Conservation (phyloP, 2,113 vertebrate genomes). For the Canis aureus region DNA sequence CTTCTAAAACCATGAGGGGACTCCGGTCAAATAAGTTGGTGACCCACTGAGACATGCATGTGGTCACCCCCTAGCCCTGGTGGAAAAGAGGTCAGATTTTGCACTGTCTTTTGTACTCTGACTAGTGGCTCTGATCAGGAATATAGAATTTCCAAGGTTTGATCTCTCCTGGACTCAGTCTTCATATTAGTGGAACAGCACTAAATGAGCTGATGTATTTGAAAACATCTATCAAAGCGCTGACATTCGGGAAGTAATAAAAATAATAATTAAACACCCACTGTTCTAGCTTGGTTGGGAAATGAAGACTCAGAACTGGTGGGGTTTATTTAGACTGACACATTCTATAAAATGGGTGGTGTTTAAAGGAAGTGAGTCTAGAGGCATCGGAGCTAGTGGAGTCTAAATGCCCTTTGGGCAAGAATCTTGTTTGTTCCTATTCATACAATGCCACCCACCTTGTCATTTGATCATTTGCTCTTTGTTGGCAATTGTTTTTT, state of each 20-base stretch:
- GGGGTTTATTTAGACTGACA: background rate
- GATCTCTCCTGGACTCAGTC: background rate
- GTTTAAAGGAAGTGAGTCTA: slow-evolving; percentile 42
- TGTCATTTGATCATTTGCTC: background rate
- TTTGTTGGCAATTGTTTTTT: background rate
- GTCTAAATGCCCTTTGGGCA: background rate
- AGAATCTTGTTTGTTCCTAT: slow-evolving; percentile 1
- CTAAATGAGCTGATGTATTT: background rate
- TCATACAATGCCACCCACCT: slow-evolving; percentile 51
- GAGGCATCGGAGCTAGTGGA: background rate
- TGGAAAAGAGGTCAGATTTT: background rate
- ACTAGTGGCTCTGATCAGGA: background rate
- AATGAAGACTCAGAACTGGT: slow-evolving; percentile 3
- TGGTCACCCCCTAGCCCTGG: background rate
- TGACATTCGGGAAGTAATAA: slow-evolving; percentile 53
- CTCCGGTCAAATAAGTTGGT: background rate
- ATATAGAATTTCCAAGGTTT: background rate
- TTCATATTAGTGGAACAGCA: background rate
- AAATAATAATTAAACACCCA: slow-evolving; percentile 70
- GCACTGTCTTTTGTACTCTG: background rate
- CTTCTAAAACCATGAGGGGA: background rate
- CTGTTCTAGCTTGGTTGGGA: slow-evolving; percentile 21
- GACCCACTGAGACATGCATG: background rate
- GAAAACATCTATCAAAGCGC: slow-evolving; percentile 36
- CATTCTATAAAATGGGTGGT: slow-evolving; percentile 19